These are phyloP conservation scores for Ostrea denselamellosa DNA, from an alignment of 1,140 invertebrate species.

Conservation along the genomic window DNA sequence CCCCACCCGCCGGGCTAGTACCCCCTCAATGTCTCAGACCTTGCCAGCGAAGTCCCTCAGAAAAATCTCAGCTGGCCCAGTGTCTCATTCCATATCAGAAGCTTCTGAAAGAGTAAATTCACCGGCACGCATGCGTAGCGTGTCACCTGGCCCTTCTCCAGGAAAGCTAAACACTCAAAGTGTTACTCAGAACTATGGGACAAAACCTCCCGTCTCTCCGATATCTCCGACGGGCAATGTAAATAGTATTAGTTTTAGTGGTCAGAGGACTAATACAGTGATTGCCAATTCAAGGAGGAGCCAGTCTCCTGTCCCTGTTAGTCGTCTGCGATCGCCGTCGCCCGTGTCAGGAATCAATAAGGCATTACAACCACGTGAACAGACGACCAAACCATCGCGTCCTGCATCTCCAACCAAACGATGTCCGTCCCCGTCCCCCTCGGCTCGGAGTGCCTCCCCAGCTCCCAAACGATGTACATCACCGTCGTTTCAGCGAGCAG, in stretches of 20 bases:
- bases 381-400: constrained; percentile 3
- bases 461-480: constrained; percentile 50
- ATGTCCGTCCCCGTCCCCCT: constrained; percentile 55
- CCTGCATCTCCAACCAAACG: constrained; percentile 54
- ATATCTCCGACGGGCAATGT: constrained; percentile 32
- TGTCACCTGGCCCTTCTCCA: constrained; percentile 61
- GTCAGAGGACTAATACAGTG: constrained; percentile 41
- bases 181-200: constrained; percentile 38
- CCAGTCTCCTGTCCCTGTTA: constrained; percentile 50
- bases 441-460: constrained; percentile 12
- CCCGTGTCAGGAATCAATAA: constrained; percentile 51
- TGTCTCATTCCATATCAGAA: constrained; percentile 50
- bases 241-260: constrained; percentile 1
- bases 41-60: constrained; percentile 57
- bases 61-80: constrained; percentile 55
- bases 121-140: constrained; percentile 64
- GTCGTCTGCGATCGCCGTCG: constrained; percentile 51
- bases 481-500: constrained; percentile 53
- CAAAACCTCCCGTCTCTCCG: not conserved
- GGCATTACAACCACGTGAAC: constrained; percentile 35
- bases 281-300: constrained; percentile 41
- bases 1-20: constrained; percentile 51
- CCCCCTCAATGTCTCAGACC: constrained; percentile 54
- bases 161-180: constrained; percentile 58
- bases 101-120: constrained; percentile 56